Conservation (phyloP, 2,797 vertebrate genomes). For the Tangara arthus region DNA sequence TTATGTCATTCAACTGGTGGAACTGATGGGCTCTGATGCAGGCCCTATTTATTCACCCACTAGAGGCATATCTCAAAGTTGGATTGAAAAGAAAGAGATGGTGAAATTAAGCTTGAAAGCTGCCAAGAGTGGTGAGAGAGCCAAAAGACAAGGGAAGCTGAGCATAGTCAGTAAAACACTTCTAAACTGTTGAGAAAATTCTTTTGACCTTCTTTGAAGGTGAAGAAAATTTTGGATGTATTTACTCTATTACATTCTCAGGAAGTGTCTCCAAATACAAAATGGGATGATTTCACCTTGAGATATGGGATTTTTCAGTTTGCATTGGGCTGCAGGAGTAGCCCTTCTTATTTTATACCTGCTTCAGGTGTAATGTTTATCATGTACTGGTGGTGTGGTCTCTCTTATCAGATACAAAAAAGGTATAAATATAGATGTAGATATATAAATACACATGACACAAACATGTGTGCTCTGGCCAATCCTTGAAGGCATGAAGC, state of each 20-base stretch:
- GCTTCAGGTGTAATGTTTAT: not conserved
- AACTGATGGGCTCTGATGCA: not conserved
- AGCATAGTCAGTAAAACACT: not conserved
- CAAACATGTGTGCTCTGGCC: not conserved
- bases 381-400: not conserved
- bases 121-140: not conserved
- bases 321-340: not conserved
- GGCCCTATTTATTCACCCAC: not conserved
- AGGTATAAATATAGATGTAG: not conserved
- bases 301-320: not conserved
- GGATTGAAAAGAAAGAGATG: not conserved
- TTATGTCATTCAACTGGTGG: not conserved
- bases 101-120: not conserved
- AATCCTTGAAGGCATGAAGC: not conserved
- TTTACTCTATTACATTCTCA: not conserved
- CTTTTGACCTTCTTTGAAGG: not conserved
- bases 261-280: not conserved
- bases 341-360: not conserved
- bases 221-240: not conserved
- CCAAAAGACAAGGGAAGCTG: not conserved
- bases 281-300: not conserved
- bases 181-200: not conserved
- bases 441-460: not conserved
- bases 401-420: not conserved
- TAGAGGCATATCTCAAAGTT: not conserved